A percentile compares a stretch with the other conserved stretches of the same genome.
phyloP scores from a whole-genome alignment of 2,113 vertebrate species.

The Neopipo cinnamomea region DNA sequence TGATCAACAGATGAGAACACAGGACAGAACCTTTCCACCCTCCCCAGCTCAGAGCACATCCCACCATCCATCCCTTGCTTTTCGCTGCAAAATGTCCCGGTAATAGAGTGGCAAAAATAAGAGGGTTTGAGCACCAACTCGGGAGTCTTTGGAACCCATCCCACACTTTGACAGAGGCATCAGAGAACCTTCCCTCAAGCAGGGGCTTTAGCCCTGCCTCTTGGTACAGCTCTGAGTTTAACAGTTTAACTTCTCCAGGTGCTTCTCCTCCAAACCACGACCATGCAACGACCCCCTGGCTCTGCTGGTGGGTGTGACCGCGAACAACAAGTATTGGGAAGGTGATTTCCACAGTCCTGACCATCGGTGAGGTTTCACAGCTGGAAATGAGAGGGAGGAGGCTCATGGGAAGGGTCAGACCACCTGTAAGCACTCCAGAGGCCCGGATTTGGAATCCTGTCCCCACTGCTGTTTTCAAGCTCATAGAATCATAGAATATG shows the following conservation, averaged over 20 bases:
- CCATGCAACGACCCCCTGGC: neutral
- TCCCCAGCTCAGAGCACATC: neutral
- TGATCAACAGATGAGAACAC: neutral
- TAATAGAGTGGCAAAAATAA: neutral
- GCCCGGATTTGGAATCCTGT: neutral
- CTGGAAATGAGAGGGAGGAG: neutral
- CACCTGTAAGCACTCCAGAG: neutral
- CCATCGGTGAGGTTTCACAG: neutral
- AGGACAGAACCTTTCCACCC: neutral
- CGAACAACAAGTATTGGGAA: neutral
- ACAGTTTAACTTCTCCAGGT: neutral
- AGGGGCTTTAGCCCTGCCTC: neutral
- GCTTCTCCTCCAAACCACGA: neutral
- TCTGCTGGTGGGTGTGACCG: neutral
- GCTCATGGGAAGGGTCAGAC: neutral
- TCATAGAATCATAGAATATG: neutral
- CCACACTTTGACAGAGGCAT: neutral
- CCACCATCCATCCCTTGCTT: neutral
- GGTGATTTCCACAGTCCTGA: neutral
- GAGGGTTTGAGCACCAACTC: neutral
- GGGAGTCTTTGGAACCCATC: neutral
- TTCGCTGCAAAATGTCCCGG: neutral
- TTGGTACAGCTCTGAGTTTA: neutral
- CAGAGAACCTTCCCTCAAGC: neutral
- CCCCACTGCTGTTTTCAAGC: neutral